Evolutionary conservation across 2,888 invertebrate genomes (phyloP).

Genomic region (Endotricha flammealis): DNA sequence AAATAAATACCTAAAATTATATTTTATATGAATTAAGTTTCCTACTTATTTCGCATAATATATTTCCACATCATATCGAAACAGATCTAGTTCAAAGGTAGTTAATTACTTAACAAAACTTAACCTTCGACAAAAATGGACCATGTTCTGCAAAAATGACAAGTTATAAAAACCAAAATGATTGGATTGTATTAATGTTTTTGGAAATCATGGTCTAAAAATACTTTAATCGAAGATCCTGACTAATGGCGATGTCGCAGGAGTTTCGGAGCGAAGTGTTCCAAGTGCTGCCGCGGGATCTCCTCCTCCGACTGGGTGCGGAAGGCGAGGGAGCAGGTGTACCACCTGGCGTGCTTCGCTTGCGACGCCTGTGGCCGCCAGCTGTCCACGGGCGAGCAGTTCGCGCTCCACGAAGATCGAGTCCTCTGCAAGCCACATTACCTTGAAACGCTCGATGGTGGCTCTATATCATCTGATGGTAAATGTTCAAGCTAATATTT

Average conservation of each 20-base stretch:
- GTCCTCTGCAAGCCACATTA: slow-evolving; percentile 99
- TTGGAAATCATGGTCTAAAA: too few relatives aligned
- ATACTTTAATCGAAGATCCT: too few relatives aligned
- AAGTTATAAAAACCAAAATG: too few relatives aligned
- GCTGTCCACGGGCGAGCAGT: slow-evolving; percentile 96
- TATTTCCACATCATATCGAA: too few relatives aligned
- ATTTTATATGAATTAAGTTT: too few relatives aligned
- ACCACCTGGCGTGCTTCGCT: slow-evolving; percentile 99
- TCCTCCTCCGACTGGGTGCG: slow-evolving; percentile 98
- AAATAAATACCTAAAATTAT: too few relatives aligned
- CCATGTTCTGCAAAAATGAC: too few relatives aligned
- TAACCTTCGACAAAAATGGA: too few relatives aligned
- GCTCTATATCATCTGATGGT: slow-evolving; percentile 94
- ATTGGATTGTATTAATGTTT: too few relatives aligned
- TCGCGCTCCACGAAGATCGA: slow-evolving; percentile 95
- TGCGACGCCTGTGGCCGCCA: slow-evolving; percentile 97
- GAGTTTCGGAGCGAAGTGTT: slow-evolving; percentile 97
- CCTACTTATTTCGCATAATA: too few relatives aligned
- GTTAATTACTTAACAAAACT: too few relatives aligned
- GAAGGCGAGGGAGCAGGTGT: slow-evolving; percentile 94
- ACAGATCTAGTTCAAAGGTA: too few relatives aligned
- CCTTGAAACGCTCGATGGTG: slow-evolving; percentile 95
- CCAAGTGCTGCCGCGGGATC: slow-evolving; percentile 95
- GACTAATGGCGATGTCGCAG: slow-evolving; percentile 68
- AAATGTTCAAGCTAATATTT: slow-evolving; percentile 40